Conservation (phyloP, 53 echinoderm and acorn worm species). For the Glandiceps talaboti region DNA sequence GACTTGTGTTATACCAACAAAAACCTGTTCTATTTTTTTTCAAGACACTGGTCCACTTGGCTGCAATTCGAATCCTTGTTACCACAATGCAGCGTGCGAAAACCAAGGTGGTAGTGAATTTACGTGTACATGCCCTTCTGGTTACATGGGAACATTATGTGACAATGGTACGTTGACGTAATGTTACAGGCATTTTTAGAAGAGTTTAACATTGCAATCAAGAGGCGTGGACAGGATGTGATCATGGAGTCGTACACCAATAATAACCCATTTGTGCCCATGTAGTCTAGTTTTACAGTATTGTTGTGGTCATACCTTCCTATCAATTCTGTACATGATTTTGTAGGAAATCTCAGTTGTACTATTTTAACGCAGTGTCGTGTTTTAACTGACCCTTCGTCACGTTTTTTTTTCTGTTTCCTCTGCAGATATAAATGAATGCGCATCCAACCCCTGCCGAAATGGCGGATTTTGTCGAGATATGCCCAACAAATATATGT, state of each 20-base stretch:
- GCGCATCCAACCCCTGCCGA: neutral
- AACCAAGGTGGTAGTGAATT: neutral
- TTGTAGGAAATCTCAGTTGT: too few relatives aligned
- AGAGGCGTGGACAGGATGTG: too few relatives aligned
- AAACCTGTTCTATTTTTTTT: too few relatives aligned
- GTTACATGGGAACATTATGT: neutral
- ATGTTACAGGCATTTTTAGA: too few relatives aligned
- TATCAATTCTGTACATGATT: too few relatives aligned
- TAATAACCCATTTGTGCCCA: too few relatives aligned
- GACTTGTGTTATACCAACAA: too few relatives aligned
- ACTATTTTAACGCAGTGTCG: too few relatives aligned
- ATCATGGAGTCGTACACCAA: too few relatives aligned
- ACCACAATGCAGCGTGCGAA: neutral
- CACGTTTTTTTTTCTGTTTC: neutral
- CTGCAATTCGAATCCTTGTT: neutral
- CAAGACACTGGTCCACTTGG: neutral
- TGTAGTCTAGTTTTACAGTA: too few relatives aligned
- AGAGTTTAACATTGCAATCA: too few relatives aligned
- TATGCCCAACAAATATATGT: neutral
- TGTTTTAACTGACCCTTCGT: neutral
- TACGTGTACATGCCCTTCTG: neutral
- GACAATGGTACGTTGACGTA: neutral
- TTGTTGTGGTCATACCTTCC: too few relatives aligned
- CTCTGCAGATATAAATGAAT: neutral
- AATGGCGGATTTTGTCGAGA: neutral